Base-by-base conservation (phyloP, 2,113 vertebrate species). In the Vireo altiloquus region DNA sequence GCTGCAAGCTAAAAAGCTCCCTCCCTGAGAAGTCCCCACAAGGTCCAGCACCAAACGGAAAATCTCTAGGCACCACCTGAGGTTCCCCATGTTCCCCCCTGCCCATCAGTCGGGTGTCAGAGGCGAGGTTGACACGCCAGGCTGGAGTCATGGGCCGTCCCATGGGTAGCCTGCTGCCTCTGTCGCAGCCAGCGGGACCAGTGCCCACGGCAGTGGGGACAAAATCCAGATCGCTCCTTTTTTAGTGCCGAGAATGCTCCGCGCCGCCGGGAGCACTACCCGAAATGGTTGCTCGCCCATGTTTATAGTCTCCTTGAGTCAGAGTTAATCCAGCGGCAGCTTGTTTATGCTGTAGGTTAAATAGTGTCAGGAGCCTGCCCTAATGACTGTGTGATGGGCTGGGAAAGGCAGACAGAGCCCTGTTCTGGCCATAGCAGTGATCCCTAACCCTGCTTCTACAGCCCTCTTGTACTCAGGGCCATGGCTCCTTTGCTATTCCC, bases 221-320 rank as follows among this genome's bases (percentile, higher is more conserved):
- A 74, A 75, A 93, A 95, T 68, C 24, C 96, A 96, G 93, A 96
- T 50, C 52, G 0, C 93, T 96, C 94, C 95, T 97, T 96, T 96
- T 96, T 96, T 93, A 96, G 96, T 17, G 7, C 80, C 17, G 1
- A 46, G 80, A 94, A 82, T 0, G 42, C 71, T 69, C 70, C 1
- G 7, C 2, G 14, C 47, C 0, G 18, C 70, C 3, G 4, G 81
- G 20, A 92, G 39, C 33, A 0, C 79, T 63, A 57, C 91, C 80
- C 80, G 5, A 61, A 83, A 94, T 90, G 91, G 89, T 81, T 64
- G 28, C 77, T 66, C 9, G 6, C 59, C 87, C 54, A 0, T 94
- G 93, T 97, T 97, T 95, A 95, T 11, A 87, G 59, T 82, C 19
- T 95, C 50, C 64, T 71, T 16, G 63, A 94, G 65, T 52, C 87